phyloP scores from a whole-genome alignment of 2,113 vertebrate species.

The Cyprinodon tularosa region DNA sequence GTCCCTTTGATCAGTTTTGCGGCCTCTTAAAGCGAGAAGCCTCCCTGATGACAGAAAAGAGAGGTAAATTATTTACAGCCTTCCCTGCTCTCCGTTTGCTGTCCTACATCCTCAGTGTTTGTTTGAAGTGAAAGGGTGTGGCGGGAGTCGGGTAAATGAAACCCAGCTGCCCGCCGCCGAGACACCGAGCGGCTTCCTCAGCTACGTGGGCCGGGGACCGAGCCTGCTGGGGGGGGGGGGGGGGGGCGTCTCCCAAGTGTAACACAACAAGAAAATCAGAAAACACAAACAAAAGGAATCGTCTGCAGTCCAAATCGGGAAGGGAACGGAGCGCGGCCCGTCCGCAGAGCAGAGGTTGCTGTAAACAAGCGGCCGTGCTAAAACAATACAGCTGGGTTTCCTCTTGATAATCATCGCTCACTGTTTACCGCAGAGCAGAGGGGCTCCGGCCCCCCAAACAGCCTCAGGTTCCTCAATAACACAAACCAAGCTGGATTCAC shows the following conservation, averaged over 20 bases:
- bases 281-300: conserved; percentile 72
- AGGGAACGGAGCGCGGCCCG: conserved; percentile 47
- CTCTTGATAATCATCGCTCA: conserved; percentile 74
- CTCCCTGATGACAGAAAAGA: conserved; percentile 36
- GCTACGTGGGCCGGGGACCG: conserved; percentile 43
- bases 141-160: conserved; percentile 51
- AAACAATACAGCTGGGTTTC: conserved; percentile 80
- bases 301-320: conserved; percentile 72
- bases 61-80: conserved; percentile 53
- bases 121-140: conserved; percentile 68
- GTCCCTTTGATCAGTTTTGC: not conserved
- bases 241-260: conserved; percentile 8
- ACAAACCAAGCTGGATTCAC: conserved; percentile 62
- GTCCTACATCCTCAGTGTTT: conserved; percentile 53
- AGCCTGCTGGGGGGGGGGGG: not conserved
- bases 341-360: conserved; percentile 54
- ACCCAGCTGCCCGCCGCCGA: conserved; percentile 67
- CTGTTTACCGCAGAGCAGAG: conserved; percentile 56
- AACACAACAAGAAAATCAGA: conserved; percentile 65
- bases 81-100: conserved; percentile 36
- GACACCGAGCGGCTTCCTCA: conserved; percentile 50
- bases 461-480: conserved; percentile 54
- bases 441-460: conserved; percentile 47
- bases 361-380: conserved; percentile 78
- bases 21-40: not conserved